Evolutionary conservation across 1,140 invertebrate species (phyloP), one percentile per base, ranked within the genome.

Genomic region (Sycophila sp.): DNA sequence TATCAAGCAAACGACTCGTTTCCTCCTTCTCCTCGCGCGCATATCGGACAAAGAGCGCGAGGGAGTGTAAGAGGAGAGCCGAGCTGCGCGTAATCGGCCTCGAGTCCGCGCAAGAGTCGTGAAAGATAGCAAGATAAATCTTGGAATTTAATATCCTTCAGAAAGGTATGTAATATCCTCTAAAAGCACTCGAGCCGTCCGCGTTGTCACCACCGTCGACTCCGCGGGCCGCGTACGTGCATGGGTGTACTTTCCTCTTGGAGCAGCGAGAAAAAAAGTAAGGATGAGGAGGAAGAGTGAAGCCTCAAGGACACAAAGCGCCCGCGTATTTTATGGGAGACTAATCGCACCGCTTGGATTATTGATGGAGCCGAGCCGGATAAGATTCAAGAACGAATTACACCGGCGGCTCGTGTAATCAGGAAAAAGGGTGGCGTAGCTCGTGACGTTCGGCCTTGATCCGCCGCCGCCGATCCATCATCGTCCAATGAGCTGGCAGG

Each of bases 141-240:
- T 83, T 73, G 76, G 80, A 82, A 83, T 84, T 83, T 81, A 83
- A 83, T 83, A 82, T 83, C 80, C 76, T 81, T 82, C 76, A 70
- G 78, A 73, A 73, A 80, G 75, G 76, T 80, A 78, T 79, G 80
- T 80, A 83, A 81, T 82, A 83, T 82, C 74, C 64, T 74, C 78
- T 80, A 78, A 81, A 82, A 79, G 76, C 76, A 73, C 17, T 32
- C 17, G 36, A 38, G 30, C 53, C 19, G 10, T 36, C 55, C 36
- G n/a, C 19, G 49, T 4, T 30, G 15, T 13, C 24, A 26, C 24
- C 19, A 22, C 24, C 24, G 49, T 26, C 24, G 28, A n/a, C 30
- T 22, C 62, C 6, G 13, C n/a, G n/a, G 38, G 24, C 49, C 40
- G 32, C 15, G 28, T 51, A 34, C 11, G 22, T 49, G 49, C 42